phyloP scores from a whole-genome alignment of 2,888 invertebrate genomes.

The Drosophila cognata region DNA sequence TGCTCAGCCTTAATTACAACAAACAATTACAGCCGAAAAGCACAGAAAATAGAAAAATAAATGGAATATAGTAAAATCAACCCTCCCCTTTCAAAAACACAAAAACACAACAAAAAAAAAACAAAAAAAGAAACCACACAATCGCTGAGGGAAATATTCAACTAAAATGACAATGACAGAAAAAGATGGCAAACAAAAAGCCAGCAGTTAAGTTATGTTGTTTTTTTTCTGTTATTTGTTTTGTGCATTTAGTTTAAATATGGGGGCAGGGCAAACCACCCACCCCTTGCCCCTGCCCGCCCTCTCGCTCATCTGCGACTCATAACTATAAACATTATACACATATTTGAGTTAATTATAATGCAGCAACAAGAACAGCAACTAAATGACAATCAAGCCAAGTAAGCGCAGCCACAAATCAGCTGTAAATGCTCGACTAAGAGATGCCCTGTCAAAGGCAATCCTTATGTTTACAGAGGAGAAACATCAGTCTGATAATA shows the following conservation, averaged over 20 bases:
- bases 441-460: slow-evolving; percentile 2
- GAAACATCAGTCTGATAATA: not conserved
- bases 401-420: slow-evolving; percentile 12
- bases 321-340: slow-evolving; percentile 75
- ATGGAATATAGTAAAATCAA: slow-evolving; percentile 43
- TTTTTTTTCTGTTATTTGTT: slow-evolving; percentile 12
- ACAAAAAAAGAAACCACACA: slow-evolving; percentile 14
- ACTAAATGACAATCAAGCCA: slow-evolving; percentile 1
- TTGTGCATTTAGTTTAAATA: slow-evolving; percentile 72
- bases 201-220: slow-evolving; percentile 6
- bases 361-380: slow-evolving; percentile 49
- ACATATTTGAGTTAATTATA: slow-evolving; percentile 80
- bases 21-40: slow-evolving; percentile 67
- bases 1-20: slow-evolving; percentile 79
- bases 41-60: slow-evolving; percentile 38
- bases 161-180: slow-evolving; percentile 51
- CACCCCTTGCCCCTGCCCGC: not conserved
- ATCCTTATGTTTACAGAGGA: too few relatives aligned
- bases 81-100: slow-evolving; percentile 30
- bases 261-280: slow-evolving; percentile 24
- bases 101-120: slow-evolving; percentile 34
- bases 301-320: slow-evolving; percentile 47
- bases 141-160: slow-evolving; percentile 38
- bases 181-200: slow-evolving; percentile 13
- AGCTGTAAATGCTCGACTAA: not conserved